Base-by-base conservation (phyloP, 2,113 vertebrate species). In the Garra rufa region DNA sequence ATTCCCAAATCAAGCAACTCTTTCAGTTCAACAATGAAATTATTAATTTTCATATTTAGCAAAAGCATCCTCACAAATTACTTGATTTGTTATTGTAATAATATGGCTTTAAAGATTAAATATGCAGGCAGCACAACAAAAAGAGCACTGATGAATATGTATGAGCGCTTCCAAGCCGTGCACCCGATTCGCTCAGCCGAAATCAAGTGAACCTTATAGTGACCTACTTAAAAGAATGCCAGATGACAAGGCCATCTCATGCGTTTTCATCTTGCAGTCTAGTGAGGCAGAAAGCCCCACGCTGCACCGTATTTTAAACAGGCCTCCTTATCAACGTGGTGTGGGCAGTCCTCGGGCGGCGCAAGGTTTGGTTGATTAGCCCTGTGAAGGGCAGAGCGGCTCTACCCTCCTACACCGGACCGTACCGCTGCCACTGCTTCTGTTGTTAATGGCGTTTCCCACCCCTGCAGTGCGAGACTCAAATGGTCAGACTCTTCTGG, bases 191-290 rank as follows among this genome's bases (percentile, higher is more conserved):
- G 87, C 90, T 91, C 19, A 86, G 87, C 89, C 92, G 89, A 91
- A 90, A 91, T 93, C 90, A 93, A 91, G 87, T 85, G 88, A 92
- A 91, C 91, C 91, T 91, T 89, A 88, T 89, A 87, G 89, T 93
- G 93, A 93, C 93, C 93, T 91, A 94, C 90, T 93, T 94, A 92
- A 81, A 89, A 88, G 87, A 89, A 88, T 85, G 88, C 88, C 89
- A 86, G 88, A 88, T 87, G 91, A 93, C 90, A 84, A 85, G 87
- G 91, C 89, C 75, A 69, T 13, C 82, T 73, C 82, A 84, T 87
- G 84, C 38, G 84, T 85, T 88, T 86, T 89, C 52, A 65, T 89
- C 88, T 79, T 38, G 70, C 34, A 87, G 88, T 55, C 88, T 43
- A 89, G 88, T 91, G 91, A 76, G 88, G 92, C 91, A 92, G 89